Percentiles rank a stretch among this genome's conserved stretches.
Evolutionary conservation across 2,888 invertebrate species (phyloP).

Genomic region (Myopa tessellatipennis): DNA sequence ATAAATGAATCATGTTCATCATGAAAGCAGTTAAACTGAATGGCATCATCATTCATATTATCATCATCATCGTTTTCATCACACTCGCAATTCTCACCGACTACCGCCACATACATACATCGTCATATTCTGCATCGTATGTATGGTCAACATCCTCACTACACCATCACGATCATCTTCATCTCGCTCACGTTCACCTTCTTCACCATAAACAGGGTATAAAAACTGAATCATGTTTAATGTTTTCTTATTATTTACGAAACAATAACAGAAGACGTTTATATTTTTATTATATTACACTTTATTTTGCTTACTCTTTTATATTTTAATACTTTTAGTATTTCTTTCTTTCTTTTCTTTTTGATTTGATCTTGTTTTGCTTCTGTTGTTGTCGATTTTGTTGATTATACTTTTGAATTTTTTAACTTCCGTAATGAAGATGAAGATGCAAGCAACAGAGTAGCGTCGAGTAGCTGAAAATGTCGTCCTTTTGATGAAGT

Average conservation of each 20-base stretch:
- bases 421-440: slow-evolving; percentile 2
- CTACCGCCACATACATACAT: too few relatives aligned
- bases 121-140: too few relatives aligned
- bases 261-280: slow-evolving; percentile 26
- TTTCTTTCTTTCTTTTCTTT: not conserved
- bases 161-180: not conserved
- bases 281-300: slow-evolving; percentile 2
- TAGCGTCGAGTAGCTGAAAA: too few relatives aligned
- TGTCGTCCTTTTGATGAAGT: too few relatives aligned
- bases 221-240: slow-evolving; percentile 8
- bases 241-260: not conserved
- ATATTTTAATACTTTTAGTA: not conserved
- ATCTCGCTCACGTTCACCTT: not conserved
- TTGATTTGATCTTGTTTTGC: slow-evolving; percentile 5
- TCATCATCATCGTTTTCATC: not conserved
- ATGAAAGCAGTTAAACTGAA: too few relatives aligned
- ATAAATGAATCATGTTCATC: not conserved
- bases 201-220: not conserved
- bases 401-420: slow-evolving; percentile 10
- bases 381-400: not conserved
- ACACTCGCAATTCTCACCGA: not conserved
- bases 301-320: too few relatives aligned
- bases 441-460: too few relatives aligned
- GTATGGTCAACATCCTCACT: too few relatives aligned
- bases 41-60: not conserved